These are phyloP conservation scores for Hydroisotoma schaefferi DNA, from an alignment of 2,888 invertebrate species.

Conservation along the genomic window DNA sequence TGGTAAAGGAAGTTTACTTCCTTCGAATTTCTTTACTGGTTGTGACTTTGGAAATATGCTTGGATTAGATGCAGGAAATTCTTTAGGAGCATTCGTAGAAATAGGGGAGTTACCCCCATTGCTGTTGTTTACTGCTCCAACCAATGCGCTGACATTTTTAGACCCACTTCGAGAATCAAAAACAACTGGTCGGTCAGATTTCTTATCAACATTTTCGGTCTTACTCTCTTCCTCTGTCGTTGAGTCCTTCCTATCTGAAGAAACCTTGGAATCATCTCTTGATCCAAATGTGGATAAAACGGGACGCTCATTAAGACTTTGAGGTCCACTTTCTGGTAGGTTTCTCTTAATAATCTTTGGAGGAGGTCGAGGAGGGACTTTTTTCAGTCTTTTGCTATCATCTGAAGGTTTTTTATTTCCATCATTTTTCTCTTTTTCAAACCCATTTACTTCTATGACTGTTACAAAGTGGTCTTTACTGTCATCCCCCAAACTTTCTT, in stretches of 20 bases:
- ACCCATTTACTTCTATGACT: slow-evolving; percentile 81
- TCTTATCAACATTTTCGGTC: slow-evolving; percentile 10
- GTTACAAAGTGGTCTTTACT: slow-evolving; percentile 69
- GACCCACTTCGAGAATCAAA: slow-evolving; percentile 42
- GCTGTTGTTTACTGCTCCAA: slow-evolving; percentile 18
- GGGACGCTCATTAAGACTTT: neutral
- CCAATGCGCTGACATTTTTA: slow-evolving; percentile 9
- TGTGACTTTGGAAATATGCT: slow-evolving; percentile 15
- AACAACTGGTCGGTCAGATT: slow-evolving; percentile 40
- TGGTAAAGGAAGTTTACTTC: slow-evolving; percentile 43
- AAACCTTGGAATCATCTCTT: slow-evolving; percentile 15
- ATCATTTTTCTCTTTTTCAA: slow-evolving; percentile 51
- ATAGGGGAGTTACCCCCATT: slow-evolving; percentile 25
- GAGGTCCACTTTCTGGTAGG: neutral
- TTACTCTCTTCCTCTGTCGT: slow-evolving; percentile 16
- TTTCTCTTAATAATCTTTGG: slow-evolving; percentile 51
- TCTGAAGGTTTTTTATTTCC: slow-evolving; percentile 19
- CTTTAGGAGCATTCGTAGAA: slow-evolving; percentile 18
- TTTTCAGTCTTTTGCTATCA: slow-evolving; percentile 45
- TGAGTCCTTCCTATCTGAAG: slow-evolving; percentile 20
- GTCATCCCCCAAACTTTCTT: slow-evolving; percentile 40
- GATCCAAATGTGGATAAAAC: slow-evolving; percentile 1
- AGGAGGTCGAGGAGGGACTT: slow-evolving; percentile 53
- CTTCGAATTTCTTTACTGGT: slow-evolving; percentile 34
- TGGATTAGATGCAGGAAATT: slow-evolving; percentile 14